Base-by-base conservation (phyloP, 2,888 invertebrate species). In the Drosophila multiciliata region DNA sequence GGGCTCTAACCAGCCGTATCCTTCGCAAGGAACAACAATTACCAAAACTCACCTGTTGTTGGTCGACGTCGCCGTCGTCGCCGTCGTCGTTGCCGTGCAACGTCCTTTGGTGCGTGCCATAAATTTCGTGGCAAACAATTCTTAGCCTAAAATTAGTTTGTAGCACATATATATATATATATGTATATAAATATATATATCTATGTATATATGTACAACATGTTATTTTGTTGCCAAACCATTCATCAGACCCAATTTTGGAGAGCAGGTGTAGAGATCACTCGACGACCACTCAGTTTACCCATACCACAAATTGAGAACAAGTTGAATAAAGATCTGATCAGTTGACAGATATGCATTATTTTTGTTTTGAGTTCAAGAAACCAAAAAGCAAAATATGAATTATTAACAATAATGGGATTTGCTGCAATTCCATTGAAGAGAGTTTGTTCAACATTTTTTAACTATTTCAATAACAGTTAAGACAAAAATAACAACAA, bases 1-100 rank as follows among this genome's bases (percentile, higher is more conserved):
- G 26, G 67, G 66, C 70, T 77, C 83, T 83, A 88, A 85, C 86
- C 67, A 83, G 80, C 77, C 83, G 74, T 83, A 63, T 85, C 83
- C 83, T 54, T 77, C 61, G 48, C 40, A 53, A 70, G 20, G 17
- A 50, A 20, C 15, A 64, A 52, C 8, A 33, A 58, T 54, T 23
- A 49, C 8, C 23, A 36, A 66, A 73, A 81, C 55, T 83, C 85
- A 85, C 89, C 85, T 85, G 85, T 85, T 89, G 67, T 55, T 35
- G 32, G 29, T 49, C 45, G 15, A 12, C 35, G 17, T 33, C 45
- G 12, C 12, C 33, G 17, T 33, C 45, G 12, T 17, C 33, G 17
- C 20, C 45, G 12, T 17, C 33, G 12, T 17, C 33, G 2, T 23
- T 40, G 15, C 12, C 35, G 17, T 33, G 23, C 55, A 8, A 15